A percentile compares a stretch with the other conserved stretches of the same genome.
phyloP scores from a whole-genome alignment of 2,888 invertebrate species.

The Perizoma affinitatum region DNA sequence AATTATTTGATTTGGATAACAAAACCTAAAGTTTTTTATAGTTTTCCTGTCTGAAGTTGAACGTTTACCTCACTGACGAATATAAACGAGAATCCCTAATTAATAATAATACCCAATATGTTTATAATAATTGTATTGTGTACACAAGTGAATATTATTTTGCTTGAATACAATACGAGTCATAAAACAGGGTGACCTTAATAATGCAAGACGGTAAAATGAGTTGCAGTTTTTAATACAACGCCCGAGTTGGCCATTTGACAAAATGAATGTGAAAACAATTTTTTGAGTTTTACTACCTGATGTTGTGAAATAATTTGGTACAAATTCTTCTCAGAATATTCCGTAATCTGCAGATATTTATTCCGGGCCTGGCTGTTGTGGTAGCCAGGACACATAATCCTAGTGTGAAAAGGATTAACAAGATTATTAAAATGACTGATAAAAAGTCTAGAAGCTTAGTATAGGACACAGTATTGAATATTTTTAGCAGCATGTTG shows the following conservation, averaged over 20 bases:
- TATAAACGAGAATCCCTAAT: slow-evolving; percentile 4
- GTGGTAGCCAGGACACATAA: too few relatives aligned
- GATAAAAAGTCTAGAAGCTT: too few relatives aligned
- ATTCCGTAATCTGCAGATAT: too few relatives aligned
- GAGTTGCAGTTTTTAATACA: slow-evolving; percentile 27
- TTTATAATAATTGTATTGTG: neutral
- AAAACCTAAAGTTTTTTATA: slow-evolving; percentile 14
- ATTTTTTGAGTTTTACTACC: slow-evolving; percentile 8
- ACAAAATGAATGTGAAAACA: slow-evolving; percentile 24
- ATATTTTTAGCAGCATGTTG: neutral
- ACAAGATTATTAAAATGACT: too few relatives aligned
- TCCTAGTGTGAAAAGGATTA: too few relatives aligned
- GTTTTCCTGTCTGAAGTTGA: slow-evolving; percentile 13
- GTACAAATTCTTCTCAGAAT: too few relatives aligned
- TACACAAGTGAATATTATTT: neutral
- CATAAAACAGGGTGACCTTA: slow-evolving; percentile 18
- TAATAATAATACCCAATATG: neutral
- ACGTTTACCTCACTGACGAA: slow-evolving; percentile 3
- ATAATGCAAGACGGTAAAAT: slow-evolving; percentile 22
- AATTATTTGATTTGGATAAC: slow-evolving; percentile 30
- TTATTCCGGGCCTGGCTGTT: too few relatives aligned
- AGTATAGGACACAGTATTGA: too few relatives aligned
- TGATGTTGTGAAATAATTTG: slow-evolving; percentile 12
- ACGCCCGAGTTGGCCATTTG: slow-evolving; percentile 25
- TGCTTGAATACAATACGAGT: neutral